phyloP scores from a whole-genome alignment of 2,113 vertebrate species.

The Seriola quinqueradiata region DNA sequence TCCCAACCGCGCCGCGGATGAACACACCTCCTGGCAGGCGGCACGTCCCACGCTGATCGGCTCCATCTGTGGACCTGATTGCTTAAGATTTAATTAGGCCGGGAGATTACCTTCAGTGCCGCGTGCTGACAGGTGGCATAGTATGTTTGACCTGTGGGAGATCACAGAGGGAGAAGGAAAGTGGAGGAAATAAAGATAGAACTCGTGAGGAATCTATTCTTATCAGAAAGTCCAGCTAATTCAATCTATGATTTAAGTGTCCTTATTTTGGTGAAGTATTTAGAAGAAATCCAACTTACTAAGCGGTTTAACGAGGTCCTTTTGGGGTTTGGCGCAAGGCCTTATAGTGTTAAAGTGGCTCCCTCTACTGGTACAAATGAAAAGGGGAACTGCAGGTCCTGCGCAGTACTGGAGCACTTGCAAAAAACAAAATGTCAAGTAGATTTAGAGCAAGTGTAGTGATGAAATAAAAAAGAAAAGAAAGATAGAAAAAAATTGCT shows the following conservation, averaged over 20 bases:
- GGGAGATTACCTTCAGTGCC: slow-evolving; percentile 45
- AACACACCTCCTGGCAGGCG: slow-evolving; percentile 54
- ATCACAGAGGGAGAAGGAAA: slow-evolving; percentile 4
- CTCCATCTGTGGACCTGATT: slow-evolving; percentile 69
- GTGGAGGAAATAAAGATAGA: neutral
- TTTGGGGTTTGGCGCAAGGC: neutral
- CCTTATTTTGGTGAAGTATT: neutral
- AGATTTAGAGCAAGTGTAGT: too few species aligned
- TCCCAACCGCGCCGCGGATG: slow-evolving; percentile 10
- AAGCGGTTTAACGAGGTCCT: neutral
- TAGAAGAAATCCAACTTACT: neutral
- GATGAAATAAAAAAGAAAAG: too few species aligned
- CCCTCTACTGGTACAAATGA: slow-evolving; percentile 19
- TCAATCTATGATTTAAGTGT: too few species aligned
- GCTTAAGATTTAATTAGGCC: slow-evolving; percentile 60
- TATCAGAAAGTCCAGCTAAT: rapidly evolving
- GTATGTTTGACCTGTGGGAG: slow-evolving; percentile 15
- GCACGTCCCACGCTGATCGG: slow-evolving; percentile 44
- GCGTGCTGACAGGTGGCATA: slow-evolving; percentile 24
- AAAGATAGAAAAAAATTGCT: too few species aligned
- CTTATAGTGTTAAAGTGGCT: neutral
- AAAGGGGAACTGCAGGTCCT: too few species aligned
- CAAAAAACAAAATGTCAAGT: too few species aligned
- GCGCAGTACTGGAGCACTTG: too few species aligned
- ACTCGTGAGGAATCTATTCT: neutral